Percentiles rank a stretch among this genome's conserved stretches.
Conservation (phyloP, 2,113 vertebrate species). For the Xyrauchen texanus region DNA sequence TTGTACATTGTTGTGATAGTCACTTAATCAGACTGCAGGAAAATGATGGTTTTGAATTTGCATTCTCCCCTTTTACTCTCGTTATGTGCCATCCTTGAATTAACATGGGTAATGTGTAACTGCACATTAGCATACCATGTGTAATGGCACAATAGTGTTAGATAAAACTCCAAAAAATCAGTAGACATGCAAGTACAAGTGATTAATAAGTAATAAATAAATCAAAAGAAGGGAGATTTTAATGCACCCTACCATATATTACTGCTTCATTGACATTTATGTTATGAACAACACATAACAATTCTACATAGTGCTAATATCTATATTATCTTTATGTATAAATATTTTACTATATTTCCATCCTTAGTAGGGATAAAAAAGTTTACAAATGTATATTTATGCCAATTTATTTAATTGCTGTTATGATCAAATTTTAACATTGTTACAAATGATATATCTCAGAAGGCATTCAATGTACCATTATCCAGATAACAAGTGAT, state of each 20-base stretch:
- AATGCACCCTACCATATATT: background rate
- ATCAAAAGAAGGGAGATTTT: conserved; percentile 28
- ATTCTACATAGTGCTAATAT: background rate
- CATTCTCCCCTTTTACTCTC: conserved; percentile 47
- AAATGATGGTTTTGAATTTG: conserved; percentile 66
- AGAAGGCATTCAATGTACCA: too few relatives aligned
- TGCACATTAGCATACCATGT: conserved; percentile 40
- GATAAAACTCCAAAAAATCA: conserved; percentile 19
- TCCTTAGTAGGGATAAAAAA: background rate
- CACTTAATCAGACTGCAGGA: conserved; percentile 64
- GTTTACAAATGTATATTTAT: too few relatives aligned
- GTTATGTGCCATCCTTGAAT: conserved; percentile 18
- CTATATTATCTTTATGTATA: background rate
- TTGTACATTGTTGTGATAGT: conserved; percentile 70
- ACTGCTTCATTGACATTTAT: background rate
- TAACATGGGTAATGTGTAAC: conserved; percentile 33
- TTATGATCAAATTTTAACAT: too few relatives aligned
- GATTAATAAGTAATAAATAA: conserved; percentile 22
- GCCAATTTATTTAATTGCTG: too few relatives aligned
- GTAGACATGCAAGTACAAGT: conserved; percentile 9
- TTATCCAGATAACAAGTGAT: too few relatives aligned
- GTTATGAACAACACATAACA: background rate
- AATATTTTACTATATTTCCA: background rate
- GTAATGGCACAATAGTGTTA: conserved; percentile 36
- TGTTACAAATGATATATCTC: too few relatives aligned